Conservation (phyloP, 2,113 vertebrate genomes). For the Dicentrarchus labrax region DNA sequence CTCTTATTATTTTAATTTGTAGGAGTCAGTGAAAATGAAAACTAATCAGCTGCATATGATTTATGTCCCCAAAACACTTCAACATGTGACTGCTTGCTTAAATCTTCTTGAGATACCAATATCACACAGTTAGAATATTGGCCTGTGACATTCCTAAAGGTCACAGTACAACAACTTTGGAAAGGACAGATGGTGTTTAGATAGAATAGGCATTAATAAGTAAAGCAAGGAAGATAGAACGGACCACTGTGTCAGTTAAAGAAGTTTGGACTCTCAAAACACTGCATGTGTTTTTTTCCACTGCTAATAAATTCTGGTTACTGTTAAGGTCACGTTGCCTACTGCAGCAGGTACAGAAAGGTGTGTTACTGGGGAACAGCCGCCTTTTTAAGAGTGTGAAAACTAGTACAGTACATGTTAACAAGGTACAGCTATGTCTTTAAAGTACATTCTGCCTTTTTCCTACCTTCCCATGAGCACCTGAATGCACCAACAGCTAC, state of each 20-base stretch:
- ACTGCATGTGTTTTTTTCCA: background rate
- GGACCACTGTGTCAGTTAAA: slow-evolving; percentile 25
- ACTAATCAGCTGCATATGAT: slow-evolving; percentile 12
- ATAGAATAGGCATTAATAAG: slow-evolving; percentile 13
- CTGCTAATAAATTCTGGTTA: background rate
- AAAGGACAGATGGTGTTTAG: slow-evolving; percentile 9
- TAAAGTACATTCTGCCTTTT: background rate
- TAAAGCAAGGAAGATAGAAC: background rate
- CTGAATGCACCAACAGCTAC: background rate
- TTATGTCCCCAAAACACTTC: slow-evolving; percentile 20
- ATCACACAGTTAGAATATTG: background rate
- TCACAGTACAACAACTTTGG: background rate
- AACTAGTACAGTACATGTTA: background rate
- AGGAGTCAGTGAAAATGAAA: background rate
- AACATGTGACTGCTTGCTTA: slow-evolving; percentile 24
- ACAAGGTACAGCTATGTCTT: background rate
- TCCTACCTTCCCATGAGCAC: background rate
- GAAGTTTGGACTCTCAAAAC: background rate
- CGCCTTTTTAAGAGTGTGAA: background rate
- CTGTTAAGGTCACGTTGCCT: background rate
- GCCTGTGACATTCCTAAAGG: slow-evolving; percentile 16
- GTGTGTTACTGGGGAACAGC: background rate
- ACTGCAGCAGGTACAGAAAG: background rate
- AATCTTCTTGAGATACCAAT: slow-evolving; percentile 40
- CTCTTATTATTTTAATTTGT: slow-evolving; percentile 29